Evolutionary conservation across 2,888 invertebrate genomes (phyloP), one percentile per base, ranked within the genome.

Genomic region (Caenorhabditis virilis): DNA sequence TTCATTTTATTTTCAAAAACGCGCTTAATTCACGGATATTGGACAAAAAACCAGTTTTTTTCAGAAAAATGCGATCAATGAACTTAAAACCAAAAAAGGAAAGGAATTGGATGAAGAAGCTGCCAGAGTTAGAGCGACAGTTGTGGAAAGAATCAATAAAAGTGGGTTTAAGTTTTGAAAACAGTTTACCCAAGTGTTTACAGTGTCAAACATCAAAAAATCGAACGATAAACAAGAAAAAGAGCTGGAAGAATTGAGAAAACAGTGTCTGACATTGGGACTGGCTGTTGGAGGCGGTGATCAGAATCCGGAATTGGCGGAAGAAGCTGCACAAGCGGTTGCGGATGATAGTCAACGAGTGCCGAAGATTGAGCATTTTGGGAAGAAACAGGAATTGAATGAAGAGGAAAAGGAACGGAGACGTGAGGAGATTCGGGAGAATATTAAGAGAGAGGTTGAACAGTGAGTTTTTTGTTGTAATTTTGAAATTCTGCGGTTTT

Each of bases 201-300:
- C 39, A 75, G 75, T 75, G 39, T 33, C 58, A 2, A 47, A 51
- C 5, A 62, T 70, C 35, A 64, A 63, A 47, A 57, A 68, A 39
- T 51, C 54, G 18, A 69, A 51, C n/a, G 58, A 49, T 26, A 63
- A 43, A 15, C 63, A 58, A 26, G 60, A 70, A 46, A 69, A 68
- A 51, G 68, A 76, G 45, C 48, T 76, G 56, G 70, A 70, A 16
- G 51, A 62, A 18, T 26, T 74, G 43, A 58, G 65, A 30, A 74
- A 74, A 36, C 65, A 62, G 25, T 71, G 68, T 13, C 52, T 76
- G 30, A 45, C 65, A 56, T 62, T 62, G 35, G 73, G 72, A 22
- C 52, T 72, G 13, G 49, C 63, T 22, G 33, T 67, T 11, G 60
- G 45, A 6, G 45, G 18, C 6, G n/a, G n/a, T n/a, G 57, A 60